A percentile compares a stretch with the other conserved stretches of the same genome.
Evolutionary conservation across 1,140 invertebrate genomes (phyloP).

Genomic region (Steinernema khuongi): DNA sequence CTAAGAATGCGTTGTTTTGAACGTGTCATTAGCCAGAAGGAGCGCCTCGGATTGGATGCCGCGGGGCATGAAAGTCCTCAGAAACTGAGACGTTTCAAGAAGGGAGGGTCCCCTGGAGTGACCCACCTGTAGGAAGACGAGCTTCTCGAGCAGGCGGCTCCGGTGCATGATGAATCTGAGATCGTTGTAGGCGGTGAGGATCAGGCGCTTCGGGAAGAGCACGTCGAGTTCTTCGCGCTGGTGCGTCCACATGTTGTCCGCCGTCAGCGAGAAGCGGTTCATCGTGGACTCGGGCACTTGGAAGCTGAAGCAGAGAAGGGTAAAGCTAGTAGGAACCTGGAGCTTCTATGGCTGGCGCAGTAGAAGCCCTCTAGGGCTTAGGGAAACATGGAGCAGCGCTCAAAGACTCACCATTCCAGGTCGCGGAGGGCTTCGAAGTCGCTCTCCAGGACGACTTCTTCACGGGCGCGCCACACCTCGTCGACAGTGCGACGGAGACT

Average conservation of each 20-base stretch:
- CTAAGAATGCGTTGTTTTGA: neutral
- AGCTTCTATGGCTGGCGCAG: too few species aligned
- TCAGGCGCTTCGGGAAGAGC: neutral
- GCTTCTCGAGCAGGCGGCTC: neutral
- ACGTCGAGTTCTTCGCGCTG: neutral
- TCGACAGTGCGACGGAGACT: neutral
- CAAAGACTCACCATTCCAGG: neutral
- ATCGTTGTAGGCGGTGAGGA: conserved; percentile 1
- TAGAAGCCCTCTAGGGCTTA: too few species aligned
- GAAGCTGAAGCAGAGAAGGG: neutral
- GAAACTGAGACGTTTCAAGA: too few species aligned
- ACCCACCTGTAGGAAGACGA: neutral
- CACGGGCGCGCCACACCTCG: neutral
- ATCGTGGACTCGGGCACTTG: conserved; percentile 7
- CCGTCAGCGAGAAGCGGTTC: neutral
- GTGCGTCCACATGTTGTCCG: neutral
- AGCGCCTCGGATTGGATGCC: too few species aligned
- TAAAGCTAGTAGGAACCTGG: too few species aligned
- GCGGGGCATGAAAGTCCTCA: too few species aligned
- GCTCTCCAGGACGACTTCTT: neutral
- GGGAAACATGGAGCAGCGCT: too few species aligned
- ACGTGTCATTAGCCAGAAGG: neutral
- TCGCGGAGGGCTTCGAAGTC: neutral
- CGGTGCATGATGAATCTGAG: neutral
- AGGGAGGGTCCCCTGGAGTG: too few species aligned